These are phyloP conservation scores for Scatophagus argus DNA, from an alignment of 2,113 vertebrate species.

Conservation along the genomic window DNA sequence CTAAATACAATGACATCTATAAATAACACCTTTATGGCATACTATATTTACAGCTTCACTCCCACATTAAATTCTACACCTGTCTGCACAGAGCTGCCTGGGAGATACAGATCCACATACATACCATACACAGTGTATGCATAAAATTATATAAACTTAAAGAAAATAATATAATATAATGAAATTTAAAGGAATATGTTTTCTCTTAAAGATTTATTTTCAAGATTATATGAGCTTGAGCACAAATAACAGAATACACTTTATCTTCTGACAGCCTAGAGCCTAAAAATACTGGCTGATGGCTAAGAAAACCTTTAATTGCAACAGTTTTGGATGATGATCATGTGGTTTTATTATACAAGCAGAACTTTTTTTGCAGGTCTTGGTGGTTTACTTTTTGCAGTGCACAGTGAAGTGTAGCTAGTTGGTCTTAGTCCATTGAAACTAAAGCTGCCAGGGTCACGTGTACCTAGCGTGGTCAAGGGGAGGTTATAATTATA, in stretches of 20 bases:
- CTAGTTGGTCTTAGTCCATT: conserved; percentile 45
- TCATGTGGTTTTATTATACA: background rate
- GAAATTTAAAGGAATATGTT: background rate
- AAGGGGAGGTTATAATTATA: conserved; percentile 76
- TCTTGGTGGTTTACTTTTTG: background rate
- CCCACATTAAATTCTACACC: conserved; percentile 45
- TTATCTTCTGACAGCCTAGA: background rate
- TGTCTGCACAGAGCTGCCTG: conserved; percentile 42
- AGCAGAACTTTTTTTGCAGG: background rate
- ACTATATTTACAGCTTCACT: conserved; percentile 59
- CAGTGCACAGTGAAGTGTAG: conserved; percentile 10
- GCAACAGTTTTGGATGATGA: background rate
- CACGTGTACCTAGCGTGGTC: conserved; percentile 54
- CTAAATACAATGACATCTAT: conserved; percentile 53
- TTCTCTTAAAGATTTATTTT: background rate
- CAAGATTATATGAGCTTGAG: background rate
- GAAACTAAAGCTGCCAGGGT: conserved; percentile 57
- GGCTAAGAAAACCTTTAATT: background rate
- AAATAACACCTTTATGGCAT: conserved; percentile 70
- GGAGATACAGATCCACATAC: background rate
- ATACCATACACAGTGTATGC: too few relatives aligned
- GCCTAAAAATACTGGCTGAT: background rate
- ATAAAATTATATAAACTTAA: too few relatives aligned
- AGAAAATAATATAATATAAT: too few relatives aligned
- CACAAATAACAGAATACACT: background rate